Evolutionary conservation across 2,888 invertebrate genomes (phyloP).

Genomic region (Parnassius apollo): DNA sequence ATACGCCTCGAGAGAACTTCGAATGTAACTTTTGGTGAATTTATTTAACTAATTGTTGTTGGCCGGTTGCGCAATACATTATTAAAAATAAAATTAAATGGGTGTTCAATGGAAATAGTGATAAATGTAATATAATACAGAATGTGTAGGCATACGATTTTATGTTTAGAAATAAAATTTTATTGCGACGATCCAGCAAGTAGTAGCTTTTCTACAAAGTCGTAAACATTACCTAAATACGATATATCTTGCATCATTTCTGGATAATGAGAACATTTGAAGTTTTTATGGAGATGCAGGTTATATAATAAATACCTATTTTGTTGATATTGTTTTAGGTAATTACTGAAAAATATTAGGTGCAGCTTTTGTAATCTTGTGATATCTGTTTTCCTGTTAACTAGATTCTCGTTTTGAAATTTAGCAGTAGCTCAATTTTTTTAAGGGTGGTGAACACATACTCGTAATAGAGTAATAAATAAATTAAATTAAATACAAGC

Average conservation of each 20-base stretch:
- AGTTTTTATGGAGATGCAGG: conserved; percentile 19
- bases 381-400: too few relatives aligned
- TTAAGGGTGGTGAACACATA: too few relatives aligned
- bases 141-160: conserved; percentile 55
- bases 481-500: too few relatives aligned
- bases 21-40: conserved; percentile 15
- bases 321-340: too few relatives aligned
- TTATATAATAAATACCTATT: too few relatives aligned
- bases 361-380: too few relatives aligned
- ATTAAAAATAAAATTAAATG: background rate
- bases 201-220: conserved; percentile 36
- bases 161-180: conserved; percentile 59
- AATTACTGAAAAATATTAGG: too few relatives aligned
- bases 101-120: conserved; percentile 2
- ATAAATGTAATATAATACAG: conserved; percentile 45
- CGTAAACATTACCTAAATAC: conserved; percentile 58
- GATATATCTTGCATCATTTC: conserved; percentile 24
- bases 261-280: conserved; percentile 10
- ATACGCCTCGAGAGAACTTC: conserved; percentile 19
- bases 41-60: conserved; percentile 14
- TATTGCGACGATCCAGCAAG: conserved; percentile 30
- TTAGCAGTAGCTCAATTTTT: too few relatives aligned
- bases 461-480: too few relatives aligned
- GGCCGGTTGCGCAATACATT: background rate
- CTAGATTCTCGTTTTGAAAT: too few relatives aligned